Base-by-base conservation (phyloP, 2,888 invertebrate genomes). In the Nymphalis urticae region DNA sequence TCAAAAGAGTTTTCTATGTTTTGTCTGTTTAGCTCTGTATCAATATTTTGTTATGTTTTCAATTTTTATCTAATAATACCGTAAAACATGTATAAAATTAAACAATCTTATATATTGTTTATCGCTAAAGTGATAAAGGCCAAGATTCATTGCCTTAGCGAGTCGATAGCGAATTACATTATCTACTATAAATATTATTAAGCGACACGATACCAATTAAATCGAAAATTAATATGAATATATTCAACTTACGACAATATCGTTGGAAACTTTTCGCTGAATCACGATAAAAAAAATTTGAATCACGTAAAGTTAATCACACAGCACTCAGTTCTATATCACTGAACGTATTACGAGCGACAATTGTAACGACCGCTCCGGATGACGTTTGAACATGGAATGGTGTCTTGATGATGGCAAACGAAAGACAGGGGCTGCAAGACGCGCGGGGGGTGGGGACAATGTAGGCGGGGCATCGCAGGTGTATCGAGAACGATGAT, bases 401-500 rank as follows among this genome's bases (percentile, higher is more conserved):
- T 91, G 90, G 84, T 83, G 71, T 80, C 84, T 81, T 82, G 87
- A 87, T 86, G 88, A 86, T 86, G 89, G 85, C 66, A 66, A 63
- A 82, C 82, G 81, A 81, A 84, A 85, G 85, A 85, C 85, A 82
- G 82, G 80, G 85, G 72, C 75, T 73, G 73, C 72, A 69, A 71
- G 72, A 54, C 64, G 73, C 63, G 72, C 73, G 80, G 77, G 80
- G 76, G 70, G 74, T 71, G 68, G 62, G 66, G 75, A 71, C 68
- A 19, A 68, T 66, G 79, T 81, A 78, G 89, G 88, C 88, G 90
- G 83, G 85, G 87, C 82, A 77, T 85, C 78, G 82, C 90, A 91
- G 90, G 91, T 91, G 90, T 86, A 89, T 85, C 85, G 84, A 77
- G 83, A 85, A 86, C 85, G 79, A 85, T 90, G 90, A 91, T 89